These are phyloP conservation scores for Strigamia maritima DNA, from an alignment of 2,888 invertebrate species.

Conservation along the genomic window DNA sequence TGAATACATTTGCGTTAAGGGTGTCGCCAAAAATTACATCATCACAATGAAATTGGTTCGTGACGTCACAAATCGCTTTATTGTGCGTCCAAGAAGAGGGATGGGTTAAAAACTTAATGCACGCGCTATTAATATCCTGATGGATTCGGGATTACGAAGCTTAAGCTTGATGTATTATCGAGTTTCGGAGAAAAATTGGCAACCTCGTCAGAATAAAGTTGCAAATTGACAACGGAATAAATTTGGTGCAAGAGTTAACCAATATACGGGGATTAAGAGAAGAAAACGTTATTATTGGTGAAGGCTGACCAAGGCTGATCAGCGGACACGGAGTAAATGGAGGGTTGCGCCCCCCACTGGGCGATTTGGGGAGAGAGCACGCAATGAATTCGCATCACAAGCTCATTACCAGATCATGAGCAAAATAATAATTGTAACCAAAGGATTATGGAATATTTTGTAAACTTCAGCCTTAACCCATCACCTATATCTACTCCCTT, in stretches of 20 bases:
- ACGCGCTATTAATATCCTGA: background rate
- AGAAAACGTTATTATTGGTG: background rate
- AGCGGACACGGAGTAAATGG: conserved; percentile 7
- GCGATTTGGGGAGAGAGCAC: background rate
- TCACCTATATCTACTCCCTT: no score
- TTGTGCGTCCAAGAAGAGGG: background rate
- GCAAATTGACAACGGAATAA: background rate
- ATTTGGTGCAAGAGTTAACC: conserved; percentile 6
- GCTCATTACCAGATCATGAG: conserved; percentile 16
- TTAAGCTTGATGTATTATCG: conserved; percentile 19
- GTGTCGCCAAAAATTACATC: background rate
- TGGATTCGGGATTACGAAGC: background rate
- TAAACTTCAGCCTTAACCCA: no score
- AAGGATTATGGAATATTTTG: background rate
- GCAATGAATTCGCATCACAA: conserved; percentile 31
- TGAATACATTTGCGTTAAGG: background rate
- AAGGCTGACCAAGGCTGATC: no score
- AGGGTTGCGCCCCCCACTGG: conserved; percentile 13
- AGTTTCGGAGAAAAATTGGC: conserved; percentile 2
- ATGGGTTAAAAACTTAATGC: background rate
- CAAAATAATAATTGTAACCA: conserved; percentile 25
- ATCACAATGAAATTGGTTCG: background rate
- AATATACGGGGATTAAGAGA: conserved; percentile 17
- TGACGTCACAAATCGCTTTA: background rate
- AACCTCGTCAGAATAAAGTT: background rate